These are phyloP conservation scores for Sympetrum striolatum DNA, from an alignment of 2,888 invertebrate genomes.

Conservation along the genomic window DNA sequence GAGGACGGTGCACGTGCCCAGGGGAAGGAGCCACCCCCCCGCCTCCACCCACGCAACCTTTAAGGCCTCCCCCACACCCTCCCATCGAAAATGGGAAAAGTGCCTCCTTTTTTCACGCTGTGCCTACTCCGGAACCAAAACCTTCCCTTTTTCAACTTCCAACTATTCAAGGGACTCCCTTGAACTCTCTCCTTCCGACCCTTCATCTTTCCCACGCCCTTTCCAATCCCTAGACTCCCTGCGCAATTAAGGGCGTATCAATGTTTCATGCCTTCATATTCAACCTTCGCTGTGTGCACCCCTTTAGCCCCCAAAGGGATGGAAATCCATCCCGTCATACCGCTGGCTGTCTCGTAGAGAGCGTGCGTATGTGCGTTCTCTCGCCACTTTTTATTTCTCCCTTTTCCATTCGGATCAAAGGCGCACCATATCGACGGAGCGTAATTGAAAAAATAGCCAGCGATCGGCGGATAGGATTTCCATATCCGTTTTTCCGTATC, in stretches of 20 bases:
- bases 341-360: constrained; percentile 24
- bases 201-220: constrained; percentile 1
- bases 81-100: neutral
- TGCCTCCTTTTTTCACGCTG: neutral
- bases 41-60: neutral
- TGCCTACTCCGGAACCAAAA: neutral
- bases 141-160: neutral
- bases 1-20: constrained; percentile 34
- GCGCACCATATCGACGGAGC: neutral
- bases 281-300: neutral
- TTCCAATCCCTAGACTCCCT: constrained; percentile 33
- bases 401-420: neutral
- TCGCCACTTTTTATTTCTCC: neutral
- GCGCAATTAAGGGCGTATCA: constrained; percentile 42
- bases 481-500: constrained; percentile 24
- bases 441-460: constrained; percentile 28
- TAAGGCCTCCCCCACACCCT: neutral
- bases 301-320: neutral
- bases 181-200: neutral
- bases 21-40: neutral
- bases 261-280: constrained; percentile 44
- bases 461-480: constrained; percentile 21
- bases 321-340: constrained; percentile 40
- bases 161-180: constrained; percentile 16
- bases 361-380: neutral